Evolutionary conservation across 2,113 vertebrate species (phyloP), one percentile per base, ranked within the genome.

Genomic region (Lutjanus erythropterus): DNA sequence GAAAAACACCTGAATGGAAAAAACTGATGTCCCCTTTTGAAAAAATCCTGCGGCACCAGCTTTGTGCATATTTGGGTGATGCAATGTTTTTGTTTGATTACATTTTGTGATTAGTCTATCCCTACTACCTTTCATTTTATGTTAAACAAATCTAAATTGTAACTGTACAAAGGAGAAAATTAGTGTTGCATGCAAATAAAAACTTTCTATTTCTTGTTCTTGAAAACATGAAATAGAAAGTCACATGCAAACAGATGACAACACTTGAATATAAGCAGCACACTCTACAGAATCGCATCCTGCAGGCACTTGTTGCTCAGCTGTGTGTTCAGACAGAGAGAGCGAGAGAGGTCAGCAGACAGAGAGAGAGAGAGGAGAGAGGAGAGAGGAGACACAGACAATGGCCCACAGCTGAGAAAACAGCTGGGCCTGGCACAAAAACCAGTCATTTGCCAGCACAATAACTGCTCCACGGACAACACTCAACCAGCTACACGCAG

Each of bases 351-450:
- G 46, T 35, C 39, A 62, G n/a, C 21, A 31, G 31, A 66, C 11
- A 56, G 11, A 42, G 8, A 72, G 27, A 49, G 15, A 18, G 31
- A 66, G 59, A 50, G 18, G 46, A 47, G 53, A 58, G 29, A 44
- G 21, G 35, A 64, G 61, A 72, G 15, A 59, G 70, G 23, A 52
- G 65, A 58, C 25, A 75, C 27, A 81, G 81, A 84, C 59, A 47
- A 73, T 52, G 37, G 39, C 41, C 44, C 66, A 68, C 73, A 89
- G 81, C 81, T 86, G 87, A 81, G 78, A 47, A 83, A 83, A 86
- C 88, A 89, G 84, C 85, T 92, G 86, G 72, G 62, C 75, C 62
- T 56, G 60, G 61, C 68, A 83, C 46, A 81, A 72, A 87, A 77
- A 84, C 16, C 69, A 44, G 76, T 29, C 53, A 86, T 84, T 86